These are phyloP conservation scores for Anisognathus igniventris DNA, from an alignment of 2,797 vertebrate species.

Conservation along the genomic window DNA sequence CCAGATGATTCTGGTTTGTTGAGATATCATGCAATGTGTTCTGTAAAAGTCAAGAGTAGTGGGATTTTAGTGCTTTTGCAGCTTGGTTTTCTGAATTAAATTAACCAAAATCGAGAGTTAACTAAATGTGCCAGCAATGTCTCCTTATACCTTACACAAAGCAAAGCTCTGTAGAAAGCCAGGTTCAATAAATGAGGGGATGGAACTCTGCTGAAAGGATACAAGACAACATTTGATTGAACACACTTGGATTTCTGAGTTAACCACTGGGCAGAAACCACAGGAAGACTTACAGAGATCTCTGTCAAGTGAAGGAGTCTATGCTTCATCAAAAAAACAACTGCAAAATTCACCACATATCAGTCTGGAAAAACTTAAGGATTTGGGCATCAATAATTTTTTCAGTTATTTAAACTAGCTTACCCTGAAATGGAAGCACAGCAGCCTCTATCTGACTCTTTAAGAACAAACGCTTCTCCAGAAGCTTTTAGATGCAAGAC, in stretches of 20 bases:
- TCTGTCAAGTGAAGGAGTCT: not conserved
- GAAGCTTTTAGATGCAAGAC: not conserved
- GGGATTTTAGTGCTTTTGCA: not conserved
- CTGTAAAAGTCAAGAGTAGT: not conserved
- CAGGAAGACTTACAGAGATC: not conserved
- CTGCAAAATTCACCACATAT: not conserved
- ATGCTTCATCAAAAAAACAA: not conserved
- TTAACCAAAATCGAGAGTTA: not conserved
- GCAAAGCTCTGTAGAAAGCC: not conserved
- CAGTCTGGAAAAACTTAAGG: not conserved
- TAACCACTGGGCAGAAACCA: not conserved
- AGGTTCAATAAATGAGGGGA: accelerated
- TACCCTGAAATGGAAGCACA: not conserved
- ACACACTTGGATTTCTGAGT: not conserved
- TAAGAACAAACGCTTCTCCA: not conserved
- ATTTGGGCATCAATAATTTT: not conserved
- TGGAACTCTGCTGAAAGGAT: not conserved
- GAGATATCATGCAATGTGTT: not conserved
- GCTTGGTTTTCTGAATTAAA: not conserved
- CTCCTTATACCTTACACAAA: not conserved
- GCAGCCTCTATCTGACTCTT: not conserved
- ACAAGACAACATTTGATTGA: accelerated
- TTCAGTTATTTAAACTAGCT: not conserved
- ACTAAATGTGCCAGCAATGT: not conserved
- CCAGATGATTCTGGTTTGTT: conserved; percentile 1